phyloP scores from a whole-genome alignment of 2,113 vertebrate genomes.

The Empidonax traillii region DNA sequence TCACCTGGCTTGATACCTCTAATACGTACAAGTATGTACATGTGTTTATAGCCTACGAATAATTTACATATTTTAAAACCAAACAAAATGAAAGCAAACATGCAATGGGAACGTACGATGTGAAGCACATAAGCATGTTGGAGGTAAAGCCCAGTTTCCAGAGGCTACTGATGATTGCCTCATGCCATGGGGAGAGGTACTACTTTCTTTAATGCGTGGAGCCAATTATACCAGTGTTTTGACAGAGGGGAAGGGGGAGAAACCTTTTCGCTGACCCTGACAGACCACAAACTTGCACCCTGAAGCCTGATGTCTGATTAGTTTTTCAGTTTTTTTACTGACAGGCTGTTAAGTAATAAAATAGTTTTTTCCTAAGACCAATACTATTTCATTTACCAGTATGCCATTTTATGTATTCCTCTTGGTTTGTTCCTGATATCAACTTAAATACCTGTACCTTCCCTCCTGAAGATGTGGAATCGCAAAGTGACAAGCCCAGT shows the following conservation, averaged over 20 bases:
- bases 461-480: not conserved
- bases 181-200: fast-evolving
- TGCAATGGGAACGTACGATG: fast-evolving
- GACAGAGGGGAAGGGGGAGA: not conserved
- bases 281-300: not conserved
- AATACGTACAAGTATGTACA: fast-evolving
- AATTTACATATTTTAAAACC: not conserved
- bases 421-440: not conserved
- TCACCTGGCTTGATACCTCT: not conserved
- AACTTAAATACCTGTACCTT: not conserved
- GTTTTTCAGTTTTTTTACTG: not conserved
- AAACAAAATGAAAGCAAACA: not conserved
- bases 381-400: not conserved
- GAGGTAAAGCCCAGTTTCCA: not conserved
- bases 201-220: not conserved
- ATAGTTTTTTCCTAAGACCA: not conserved
- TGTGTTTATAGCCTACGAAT: not conserved
- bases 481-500: not conserved
- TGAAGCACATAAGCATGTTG: fast-evolving
- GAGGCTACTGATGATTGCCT: not conserved
- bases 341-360: not conserved
- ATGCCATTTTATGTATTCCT: not conserved
- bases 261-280: not conserved
- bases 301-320: not conserved
- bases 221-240: not conserved